Evolutionary conservation across 2,797 vertebrate species (phyloP).

Genomic region (Cygnus olor): DNA sequence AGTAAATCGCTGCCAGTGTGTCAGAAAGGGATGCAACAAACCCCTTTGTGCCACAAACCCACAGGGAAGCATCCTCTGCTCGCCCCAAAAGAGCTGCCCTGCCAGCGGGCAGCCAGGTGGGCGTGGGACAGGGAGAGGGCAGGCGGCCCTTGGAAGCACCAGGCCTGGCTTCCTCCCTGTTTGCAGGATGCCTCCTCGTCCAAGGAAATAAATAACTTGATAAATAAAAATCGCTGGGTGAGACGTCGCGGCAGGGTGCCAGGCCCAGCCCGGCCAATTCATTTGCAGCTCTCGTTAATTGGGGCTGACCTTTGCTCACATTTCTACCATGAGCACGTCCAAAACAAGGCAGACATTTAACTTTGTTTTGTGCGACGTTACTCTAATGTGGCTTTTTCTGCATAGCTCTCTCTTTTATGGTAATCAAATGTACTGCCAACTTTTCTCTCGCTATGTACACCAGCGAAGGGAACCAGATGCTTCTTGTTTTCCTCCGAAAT

Average conservation of each 20-base stretch:
- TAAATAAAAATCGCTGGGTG: slow-evolving; percentile 3
- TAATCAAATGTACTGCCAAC: slow-evolving; percentile 82
- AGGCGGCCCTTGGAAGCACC: neutral
- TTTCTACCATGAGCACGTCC: slow-evolving; percentile 64
- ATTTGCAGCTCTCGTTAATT: slow-evolving; percentile 72
- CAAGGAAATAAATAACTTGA: slow-evolving; percentile 32
- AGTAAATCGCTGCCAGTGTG: neutral
- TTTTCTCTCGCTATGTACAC: slow-evolving; percentile 79
- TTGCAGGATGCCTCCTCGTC: slow-evolving; percentile 44
- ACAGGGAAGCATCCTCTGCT: neutral
- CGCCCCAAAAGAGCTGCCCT: rapidly evolving
- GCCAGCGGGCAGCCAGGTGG: neutral
- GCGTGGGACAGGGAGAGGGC: neutral
- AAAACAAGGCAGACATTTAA: slow-evolving; percentile 76
- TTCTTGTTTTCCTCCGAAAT: slow-evolving; percentile 76
- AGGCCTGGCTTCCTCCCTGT: neutral
- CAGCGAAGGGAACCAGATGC: slow-evolving; percentile 83
- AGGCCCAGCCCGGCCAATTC: slow-evolving; percentile 47
- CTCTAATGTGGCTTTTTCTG: slow-evolving; percentile 78
- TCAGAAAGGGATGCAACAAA: neutral
- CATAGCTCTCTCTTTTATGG: slow-evolving; percentile 80
- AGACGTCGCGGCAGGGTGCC: slow-evolving; percentile 37
- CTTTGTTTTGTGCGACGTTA: slow-evolving; percentile 76
- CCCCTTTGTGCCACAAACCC: neutral
- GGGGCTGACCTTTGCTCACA: slow-evolving; percentile 68